These are phyloP conservation scores for Cyrtodaria siliqua DNA, from an alignment of 2,888 invertebrate genomes.

Conservation along the genomic window DNA sequence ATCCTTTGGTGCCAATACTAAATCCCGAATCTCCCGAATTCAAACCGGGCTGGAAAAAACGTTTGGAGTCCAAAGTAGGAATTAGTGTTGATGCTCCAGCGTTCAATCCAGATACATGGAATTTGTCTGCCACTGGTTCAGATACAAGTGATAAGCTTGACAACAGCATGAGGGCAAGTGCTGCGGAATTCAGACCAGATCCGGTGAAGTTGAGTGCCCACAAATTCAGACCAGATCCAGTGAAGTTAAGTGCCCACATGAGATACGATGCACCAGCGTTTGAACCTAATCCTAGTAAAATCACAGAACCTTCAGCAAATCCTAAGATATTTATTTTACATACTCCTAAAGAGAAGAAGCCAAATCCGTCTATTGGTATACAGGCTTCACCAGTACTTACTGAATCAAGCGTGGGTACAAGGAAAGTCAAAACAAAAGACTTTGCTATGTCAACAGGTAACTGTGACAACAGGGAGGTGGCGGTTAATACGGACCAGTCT, in stretches of 20 bases:
- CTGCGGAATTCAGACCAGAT: conserved; percentile 33
- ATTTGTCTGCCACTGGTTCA: conserved; percentile 19
- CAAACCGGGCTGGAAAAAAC: conserved; percentile 16
- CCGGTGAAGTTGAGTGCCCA: conserved; percentile 15
- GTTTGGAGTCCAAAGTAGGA: background rate
- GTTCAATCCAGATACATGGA: conserved; percentile 28
- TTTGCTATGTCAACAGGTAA: conserved; percentile 24
- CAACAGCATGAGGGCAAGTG: conserved; percentile 28
- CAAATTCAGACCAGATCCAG: conserved; percentile 22
- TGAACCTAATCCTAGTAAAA: conserved; percentile 13
- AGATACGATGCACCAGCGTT: conserved; percentile 2
- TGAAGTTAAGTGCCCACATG: background rate
- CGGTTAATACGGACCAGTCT: conserved; percentile 37
- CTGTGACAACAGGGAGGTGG: conserved; percentile 42
- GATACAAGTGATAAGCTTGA: conserved; percentile 14
- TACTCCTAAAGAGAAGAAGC: conserved; percentile 7
- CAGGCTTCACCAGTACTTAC: conserved; percentile 40
- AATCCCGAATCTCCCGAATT: conserved; percentile 37
- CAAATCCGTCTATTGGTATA: conserved; percentile 22
- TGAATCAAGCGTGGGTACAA: conserved; percentile 21
- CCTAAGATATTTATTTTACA: conserved; percentile 18
- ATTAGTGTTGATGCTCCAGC: conserved; percentile 30
- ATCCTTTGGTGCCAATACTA: background rate
- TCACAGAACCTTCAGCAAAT: background rate
- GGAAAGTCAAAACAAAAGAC: conserved; percentile 34